These are phyloP conservation scores for Centropus unirufus DNA, from an alignment of 2,113 vertebrate genomes.

Conservation along the genomic window DNA sequence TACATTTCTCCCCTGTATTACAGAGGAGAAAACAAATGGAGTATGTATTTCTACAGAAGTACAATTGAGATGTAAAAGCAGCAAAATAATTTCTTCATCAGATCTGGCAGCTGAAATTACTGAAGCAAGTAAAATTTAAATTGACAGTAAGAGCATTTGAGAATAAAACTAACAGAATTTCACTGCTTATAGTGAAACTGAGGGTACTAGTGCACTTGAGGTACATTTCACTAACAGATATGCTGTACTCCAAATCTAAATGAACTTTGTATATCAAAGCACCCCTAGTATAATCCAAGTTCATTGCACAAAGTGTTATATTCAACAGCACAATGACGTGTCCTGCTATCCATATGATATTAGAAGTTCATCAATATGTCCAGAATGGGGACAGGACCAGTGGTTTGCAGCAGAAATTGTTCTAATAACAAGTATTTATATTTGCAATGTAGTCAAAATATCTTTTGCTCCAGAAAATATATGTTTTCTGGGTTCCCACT, in stretches of 20 bases:
- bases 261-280: neutral
- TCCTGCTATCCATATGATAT: neutral
- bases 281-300: neutral
- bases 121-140: neutral
- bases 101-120: neutral
- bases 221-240: neutral
- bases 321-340: neutral
- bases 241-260: neutral
- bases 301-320: neutral
- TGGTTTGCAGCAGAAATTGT: neutral
- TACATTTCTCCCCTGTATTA: neutral
- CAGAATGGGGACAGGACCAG: neutral
- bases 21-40: neutral
- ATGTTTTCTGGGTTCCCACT: neutral
- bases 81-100: neutral
- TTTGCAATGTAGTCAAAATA: neutral
- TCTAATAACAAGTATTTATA: neutral
- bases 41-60: neutral
- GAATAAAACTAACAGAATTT: neutral
- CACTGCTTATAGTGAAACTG: neutral
- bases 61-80: neutral
- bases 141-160: neutral
- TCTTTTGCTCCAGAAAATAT: neutral
- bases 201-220: rapidly evolving
- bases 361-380: neutral